Conservation (phyloP, 2,113 vertebrate species). For the Periophthalmus modestus region DNA sequence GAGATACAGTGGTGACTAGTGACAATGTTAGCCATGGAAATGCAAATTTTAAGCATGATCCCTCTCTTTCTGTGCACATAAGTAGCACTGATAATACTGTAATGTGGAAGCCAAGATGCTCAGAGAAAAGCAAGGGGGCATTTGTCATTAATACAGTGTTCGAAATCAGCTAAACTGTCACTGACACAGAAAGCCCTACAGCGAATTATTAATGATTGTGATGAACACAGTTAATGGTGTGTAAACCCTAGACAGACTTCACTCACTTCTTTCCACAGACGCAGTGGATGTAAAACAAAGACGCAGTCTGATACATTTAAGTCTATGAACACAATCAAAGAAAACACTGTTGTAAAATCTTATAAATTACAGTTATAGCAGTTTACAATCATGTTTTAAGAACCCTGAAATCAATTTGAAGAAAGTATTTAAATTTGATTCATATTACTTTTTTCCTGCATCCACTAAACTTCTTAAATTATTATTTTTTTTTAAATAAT, state of each 20-base stretch:
- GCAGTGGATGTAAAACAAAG: not conserved
- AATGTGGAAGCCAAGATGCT: conserved; percentile 70
- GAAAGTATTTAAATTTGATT: not conserved
- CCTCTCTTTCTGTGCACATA: conserved; percentile 67
- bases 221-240: conserved; percentile 66
- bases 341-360: not conserved
- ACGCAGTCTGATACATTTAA: not conserved
- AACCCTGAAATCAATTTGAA: not conserved
- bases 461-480: too few relatives aligned
- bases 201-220: conserved; percentile 64
- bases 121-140: conserved; percentile 55
- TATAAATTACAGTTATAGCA: too few relatives aligned
- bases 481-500: too few relatives aligned
- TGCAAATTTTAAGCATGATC: conserved; percentile 53
- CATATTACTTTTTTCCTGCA: too few relatives aligned
- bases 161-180: conserved; percentile 70
- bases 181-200: conserved; percentile 60
- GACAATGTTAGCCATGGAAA: conserved; percentile 61
- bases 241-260: conserved; percentile 57
- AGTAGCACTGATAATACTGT: conserved; percentile 66
- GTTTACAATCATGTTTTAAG: not conserved
- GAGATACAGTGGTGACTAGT: conserved; percentile 36
- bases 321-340: not conserved
- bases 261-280: conserved; percentile 23
- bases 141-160: conserved; percentile 61